Base-by-base conservation (phyloP, 23 tunicate species). In the Styela clava region DNA sequence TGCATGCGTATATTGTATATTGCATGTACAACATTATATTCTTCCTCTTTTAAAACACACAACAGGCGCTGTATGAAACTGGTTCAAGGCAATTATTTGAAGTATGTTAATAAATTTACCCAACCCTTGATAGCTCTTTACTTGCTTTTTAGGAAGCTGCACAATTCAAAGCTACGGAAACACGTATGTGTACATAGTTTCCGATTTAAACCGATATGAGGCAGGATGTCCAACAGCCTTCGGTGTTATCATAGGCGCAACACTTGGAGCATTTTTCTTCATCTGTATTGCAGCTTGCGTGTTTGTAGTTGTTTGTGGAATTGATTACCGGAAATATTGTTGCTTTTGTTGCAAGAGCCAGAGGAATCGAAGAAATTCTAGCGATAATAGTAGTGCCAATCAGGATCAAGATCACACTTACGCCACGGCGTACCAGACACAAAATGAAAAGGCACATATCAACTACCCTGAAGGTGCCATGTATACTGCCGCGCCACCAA, bases 71-170 rank as follows among this genome's bases (percentile, higher is more conserved):
- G n/a, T n/a, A n/a, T n/a, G n/a, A n/a, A n/a, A n/a, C n/a, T n/a
- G n/a, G n/a, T n/a, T n/a, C n/a, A n/a, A n/a, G n/a, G n/a, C n/a
- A n/a, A n/a, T n/a, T n/a, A n/a, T n/a, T n/a, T n/a, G n/a, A n/a
- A n/a, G n/a, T n/a, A n/a, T n/a, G n/a, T n/a, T n/a, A n/a, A n/a
- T n/a, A n/a, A n/a, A n/a, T n/a, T n/a, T n/a, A n/a, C n/a, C n/a
- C n/a, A n/a, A n/a, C n/a, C n/a, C n/a, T n/a, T n/a, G n/a, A n/a
- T n/a, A n/a, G n/a, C n/a, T n/a, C n/a, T n/a, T n/a, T n/a, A n/a
- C n/a, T n/a, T n/a, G n/a, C n/a, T n/a, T n/a, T n/a, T n/a, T n/a
- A 76, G 81, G 81, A 37, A 24, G 30, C 16, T 76, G 81, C 65
- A 2, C 64, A 25, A 76, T 16, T 0, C 0, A 24, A 12, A 27